Evolutionary conservation across 2,888 invertebrate species (phyloP), one percentile per base, ranked within the genome.

Genomic region (Chalcosyrphus nemorum): DNA sequence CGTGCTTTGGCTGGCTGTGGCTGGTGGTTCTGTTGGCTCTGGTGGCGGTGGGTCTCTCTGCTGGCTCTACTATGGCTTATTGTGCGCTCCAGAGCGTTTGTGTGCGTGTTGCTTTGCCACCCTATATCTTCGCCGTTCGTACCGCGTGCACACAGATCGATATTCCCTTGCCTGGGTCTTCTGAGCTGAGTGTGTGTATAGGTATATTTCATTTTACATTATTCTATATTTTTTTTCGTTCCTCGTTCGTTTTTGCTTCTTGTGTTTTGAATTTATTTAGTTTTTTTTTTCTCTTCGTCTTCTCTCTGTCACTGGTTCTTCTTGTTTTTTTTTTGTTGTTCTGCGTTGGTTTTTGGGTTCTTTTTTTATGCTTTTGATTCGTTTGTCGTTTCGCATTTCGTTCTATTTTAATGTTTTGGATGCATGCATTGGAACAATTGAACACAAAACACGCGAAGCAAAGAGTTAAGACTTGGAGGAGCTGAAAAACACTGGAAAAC

Each of bases 351-450:
- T 75, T 24, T 50, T 47, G n/a, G 57, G 4, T 4, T 54, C 61
- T 74, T 75, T 63, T 74, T 75, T 84, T 84, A 75, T 63, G 52
- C n/a, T 65, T 84, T 78, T 70, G 50, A 43, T 63, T 65, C 59
- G 50, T 65, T n/a, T 21, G 38, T 54, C 74, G 74, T 84, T 81
- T 84, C 80, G 84, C 84, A 84, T 78, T 84, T 84, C 65, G 74
- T 84, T 84, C 78, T 84, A 84, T 84, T 84, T 84, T 80, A 84
- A 84, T 80, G 75, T 70, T 78, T 77, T 59, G 47, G 54, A 84
- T 80, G 84, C 78, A 78, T 84, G 80, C 74, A 80, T 56, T 80
- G 50, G 50, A 29, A 65, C 65, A 52, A 47, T 15, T n/a, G 43
- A 15, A 27, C 59, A 68, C 61, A 68, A 54, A 56, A 72, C 77